Conservation (phyloP, 2,888 invertebrate species). For the Papilio gigon region DNA sequence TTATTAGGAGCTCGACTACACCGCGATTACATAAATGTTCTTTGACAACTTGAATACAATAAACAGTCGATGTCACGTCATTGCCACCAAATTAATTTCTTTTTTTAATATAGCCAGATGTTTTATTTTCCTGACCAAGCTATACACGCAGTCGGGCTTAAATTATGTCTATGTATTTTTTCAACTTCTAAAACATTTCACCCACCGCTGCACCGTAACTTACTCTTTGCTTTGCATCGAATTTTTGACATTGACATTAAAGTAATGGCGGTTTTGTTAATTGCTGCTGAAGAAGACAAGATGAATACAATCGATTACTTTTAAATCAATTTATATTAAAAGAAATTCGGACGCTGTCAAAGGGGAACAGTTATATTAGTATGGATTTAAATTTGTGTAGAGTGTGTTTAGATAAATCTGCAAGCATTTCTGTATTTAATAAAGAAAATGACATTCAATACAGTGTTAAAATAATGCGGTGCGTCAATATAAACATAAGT, state of each 20-base stretch:
- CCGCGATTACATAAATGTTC: too few species aligned
- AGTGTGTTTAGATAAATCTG: conserved; percentile 66
- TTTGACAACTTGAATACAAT: too few species aligned
- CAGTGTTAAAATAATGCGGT: conserved; percentile 65
- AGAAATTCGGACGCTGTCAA: background rate
- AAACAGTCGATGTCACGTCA: too few species aligned
- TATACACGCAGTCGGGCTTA: too few species aligned
- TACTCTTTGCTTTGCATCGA: conserved; percentile 29
- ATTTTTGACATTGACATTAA: conserved; percentile 17
- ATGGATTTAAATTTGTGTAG: conserved; percentile 63
- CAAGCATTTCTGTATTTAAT: conserved; percentile 63
- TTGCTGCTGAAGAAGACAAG: too few species aligned
- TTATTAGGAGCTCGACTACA: too few species aligned
- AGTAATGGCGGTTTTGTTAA: conserved; percentile 8
- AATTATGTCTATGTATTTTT: too few species aligned
- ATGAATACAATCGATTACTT: conserved; percentile 18
- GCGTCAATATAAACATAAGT: conserved; percentile 60
- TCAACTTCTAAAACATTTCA: background rate
- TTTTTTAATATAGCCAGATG: too few species aligned
- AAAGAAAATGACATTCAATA: conserved; percentile 61
- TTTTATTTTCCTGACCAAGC: too few species aligned
- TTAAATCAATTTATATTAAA: background rate
- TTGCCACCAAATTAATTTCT: too few species aligned
- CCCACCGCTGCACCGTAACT: background rate
- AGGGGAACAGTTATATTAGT: background rate